Evolutionary conservation across 2,888 invertebrate species (phyloP), one percentile per base, ranked within the genome.

Genomic region (Phyto melanocephala): DNA sequence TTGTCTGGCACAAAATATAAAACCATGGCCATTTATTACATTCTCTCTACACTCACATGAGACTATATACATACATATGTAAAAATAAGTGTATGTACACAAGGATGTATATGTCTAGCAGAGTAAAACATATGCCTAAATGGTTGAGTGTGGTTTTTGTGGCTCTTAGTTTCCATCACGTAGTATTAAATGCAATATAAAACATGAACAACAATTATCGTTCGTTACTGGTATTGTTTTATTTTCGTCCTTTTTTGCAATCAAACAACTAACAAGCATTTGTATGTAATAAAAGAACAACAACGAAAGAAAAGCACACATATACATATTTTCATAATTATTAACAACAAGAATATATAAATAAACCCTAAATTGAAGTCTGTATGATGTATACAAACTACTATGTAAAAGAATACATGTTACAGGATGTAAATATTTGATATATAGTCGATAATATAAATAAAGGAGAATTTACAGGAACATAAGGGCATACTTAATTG

Each of bases 141-240:
- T 62, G n/a, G n/a, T 42, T 70, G n/a, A n/a, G n/a, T 65, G 15
- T 74, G 54, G 45, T 45, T 74, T 65, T 56, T 65, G 35, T 45
- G 54, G 20, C 15, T 47, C 15, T 17, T 15, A 24, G 20, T 56
- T 6, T 28, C 3, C 42, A 74, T 63, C 45, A 75, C 35, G 56
- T 67, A 24, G 47, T 58, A 75, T 33, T 40, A 11, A 35, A 35
- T n/a, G 58, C 45, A 22, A 47, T 47, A 60, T 11, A 70, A 20
- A 60, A 60, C 40, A 40, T 15, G 22, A 13, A 22, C 8, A 60
- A 24, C 20, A 40, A 22, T 24, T 22, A 60, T 24, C 24, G 2
- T 40, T 24, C n/a, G 22, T 60, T n/a, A 20, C 1, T 40, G 40
- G 22, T 40, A 20, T 47, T 6, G 20, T 58, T 35, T 17, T 11